Conservation (phyloP, 2,797 vertebrate species). For the Anniella stebbinsi region DNA sequence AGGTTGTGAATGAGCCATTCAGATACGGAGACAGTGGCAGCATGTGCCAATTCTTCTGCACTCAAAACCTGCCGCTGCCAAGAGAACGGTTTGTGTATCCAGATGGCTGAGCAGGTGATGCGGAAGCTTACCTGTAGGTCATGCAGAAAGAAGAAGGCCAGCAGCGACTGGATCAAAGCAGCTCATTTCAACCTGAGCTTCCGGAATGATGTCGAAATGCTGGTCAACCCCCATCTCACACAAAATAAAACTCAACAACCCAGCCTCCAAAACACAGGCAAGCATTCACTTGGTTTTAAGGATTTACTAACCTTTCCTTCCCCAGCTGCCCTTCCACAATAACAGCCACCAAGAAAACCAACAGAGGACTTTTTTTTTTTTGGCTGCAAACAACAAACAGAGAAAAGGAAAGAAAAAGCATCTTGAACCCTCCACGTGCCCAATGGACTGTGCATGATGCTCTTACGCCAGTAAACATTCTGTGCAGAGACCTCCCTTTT, state of each 20-base stretch:
- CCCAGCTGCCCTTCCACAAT: background rate
- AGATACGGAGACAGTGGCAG: slow-evolving; percentile 5
- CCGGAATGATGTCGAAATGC: background rate
- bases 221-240: background rate
- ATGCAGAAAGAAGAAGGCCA: background rate
- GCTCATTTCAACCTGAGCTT: slow-evolving; percentile 23
- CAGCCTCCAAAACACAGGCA: background rate
- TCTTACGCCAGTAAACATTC: background rate
- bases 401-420: too few relatives aligned
- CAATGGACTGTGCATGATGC: too few relatives aligned
- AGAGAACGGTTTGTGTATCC: background rate
- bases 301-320: background rate
- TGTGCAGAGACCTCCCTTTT: background rate
- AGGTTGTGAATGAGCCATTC: slow-evolving; percentile 5
- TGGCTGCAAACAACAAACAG: too few relatives aligned
- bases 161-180: background rate
- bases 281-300: slow-evolving; percentile 10
- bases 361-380: background rate
- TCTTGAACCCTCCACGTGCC: background rate
- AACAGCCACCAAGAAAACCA: background rate
- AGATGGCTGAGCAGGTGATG: background rate
- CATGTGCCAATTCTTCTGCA: background rate
- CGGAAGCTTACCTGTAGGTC: background rate
- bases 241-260: too few relatives aligned
- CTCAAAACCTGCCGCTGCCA: fast-evolving